Percentiles rank a stretch among this genome's conserved stretches.
phyloP scores from a whole-genome alignment of 2,888 invertebrate genomes.

The Cheilosia grossa region DNA sequence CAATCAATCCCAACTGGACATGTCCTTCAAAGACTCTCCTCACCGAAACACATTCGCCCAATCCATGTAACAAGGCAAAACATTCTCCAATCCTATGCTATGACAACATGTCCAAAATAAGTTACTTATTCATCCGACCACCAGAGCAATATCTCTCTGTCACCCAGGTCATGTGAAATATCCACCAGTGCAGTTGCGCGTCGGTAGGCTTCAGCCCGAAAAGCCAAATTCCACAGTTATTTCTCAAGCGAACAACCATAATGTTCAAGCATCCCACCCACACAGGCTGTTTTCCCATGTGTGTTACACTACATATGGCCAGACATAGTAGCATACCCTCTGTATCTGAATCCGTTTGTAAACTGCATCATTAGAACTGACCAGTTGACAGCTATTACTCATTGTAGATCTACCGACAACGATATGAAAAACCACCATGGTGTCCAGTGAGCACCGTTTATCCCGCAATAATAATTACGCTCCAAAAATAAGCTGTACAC shows the following conservation, averaged over 20 bases:
- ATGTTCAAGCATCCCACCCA: slow-evolving; percentile 69
- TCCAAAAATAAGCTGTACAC: slow-evolving; percentile 65
- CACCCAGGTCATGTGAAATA: slow-evolving; percentile 66
- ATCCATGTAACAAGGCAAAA: slow-evolving; percentile 34
- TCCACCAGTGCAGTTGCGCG: slow-evolving; percentile 28
- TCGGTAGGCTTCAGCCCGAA: slow-evolving; percentile 40
- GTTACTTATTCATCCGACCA: slow-evolving; percentile 55
- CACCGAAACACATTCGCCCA: background rate
- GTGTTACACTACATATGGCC: slow-evolving; percentile 22
- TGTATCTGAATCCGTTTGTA: slow-evolving; percentile 58
- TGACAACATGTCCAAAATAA: slow-evolving; percentile 64
- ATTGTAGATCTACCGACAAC: slow-evolving; percentile 71
- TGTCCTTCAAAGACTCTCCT: slow-evolving; percentile 28
- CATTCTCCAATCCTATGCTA: slow-evolving; percentile 41
- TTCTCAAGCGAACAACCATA: slow-evolving; percentile 66
- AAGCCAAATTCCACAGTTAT: slow-evolving; percentile 67
- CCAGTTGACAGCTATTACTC: slow-evolving; percentile 75
- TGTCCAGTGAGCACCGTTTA: slow-evolving; percentile 67
- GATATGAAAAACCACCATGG: slow-evolving; percentile 68
- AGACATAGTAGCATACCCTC: slow-evolving; percentile 20
- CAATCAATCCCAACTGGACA: background rate
- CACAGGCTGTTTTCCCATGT: slow-evolving; percentile 49
- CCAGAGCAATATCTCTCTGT: slow-evolving; percentile 68
- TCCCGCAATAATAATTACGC: slow-evolving; percentile 70
- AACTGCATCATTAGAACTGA: slow-evolving; percentile 74